Evolutionary conservation across 2,797 vertebrate genomes (phyloP), one percentile per base, ranked within the genome.

Genomic region (Cuniculus paca): DNA sequence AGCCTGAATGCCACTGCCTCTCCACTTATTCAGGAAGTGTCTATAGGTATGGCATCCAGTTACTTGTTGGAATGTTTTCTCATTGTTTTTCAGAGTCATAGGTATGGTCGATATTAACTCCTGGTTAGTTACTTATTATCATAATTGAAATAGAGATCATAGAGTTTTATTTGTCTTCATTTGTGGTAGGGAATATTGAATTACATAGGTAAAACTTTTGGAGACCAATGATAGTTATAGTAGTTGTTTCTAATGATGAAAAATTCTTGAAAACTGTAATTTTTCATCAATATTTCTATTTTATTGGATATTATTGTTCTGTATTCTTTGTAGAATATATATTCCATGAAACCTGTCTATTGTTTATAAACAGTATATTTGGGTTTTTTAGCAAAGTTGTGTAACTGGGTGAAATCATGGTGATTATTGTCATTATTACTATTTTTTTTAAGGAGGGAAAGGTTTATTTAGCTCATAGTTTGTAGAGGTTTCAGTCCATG

Each of bases 1-100:
- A 99, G 99, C 82, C 98, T 99, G 95, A 99, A 99, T 83, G 99
- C 99, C 74, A 99, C 99, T 0, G 99, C 99, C 4, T 99, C 99
- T 26, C 99, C 99, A 1, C 99, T 99, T 79, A 99, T 99, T 98
- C 99, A 99, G 98, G 99, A 99, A 85, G 99, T 99, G 0, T 99
- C 99, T 34, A 99, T 99, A 97, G 99, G 99, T 99, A 98, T 61
- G 97, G 2, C 56, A 6, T 31, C 68, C 52, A 28, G 28, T 58
- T 58, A 50, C 12, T 12, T 26, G 52, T 63, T 42, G 39, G 50
- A 34, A 22, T 90, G 9, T 31, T 56, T 74, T 84, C 68, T 77
- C 60, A 45, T 34, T 56, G 3, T 83, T 83, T 90, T 91, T 83
- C 26, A 72, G 52, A 88, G 56, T 77, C 45, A 14, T 26, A 63